Evolutionary conservation across 2,888 invertebrate species (phyloP).

Genomic region (Watsonalla cultraria): DNA sequence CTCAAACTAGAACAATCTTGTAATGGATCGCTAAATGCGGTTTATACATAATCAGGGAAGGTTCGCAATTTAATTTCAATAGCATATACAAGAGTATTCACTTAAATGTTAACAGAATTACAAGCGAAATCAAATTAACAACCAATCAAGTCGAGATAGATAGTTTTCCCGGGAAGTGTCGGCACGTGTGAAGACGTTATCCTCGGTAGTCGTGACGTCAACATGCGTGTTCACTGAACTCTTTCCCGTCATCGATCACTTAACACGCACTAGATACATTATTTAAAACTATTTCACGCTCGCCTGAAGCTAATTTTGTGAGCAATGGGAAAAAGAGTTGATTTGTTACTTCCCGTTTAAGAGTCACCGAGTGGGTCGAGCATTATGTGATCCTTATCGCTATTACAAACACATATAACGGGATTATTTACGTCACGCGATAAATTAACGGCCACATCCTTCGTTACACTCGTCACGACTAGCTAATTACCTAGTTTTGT

Average conservation of each 20-base stretch:
- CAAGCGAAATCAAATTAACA: not conserved
- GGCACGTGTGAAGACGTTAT: constrained; percentile 17
- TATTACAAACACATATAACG: not conserved
- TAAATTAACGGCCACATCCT: not conserved
- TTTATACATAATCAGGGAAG: not conserved
- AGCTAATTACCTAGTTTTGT: too few species aligned
- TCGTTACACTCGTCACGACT: too few species aligned
- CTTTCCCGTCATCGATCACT: constrained; percentile 17
- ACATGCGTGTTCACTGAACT: constrained; percentile 1
- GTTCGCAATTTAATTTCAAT: not conserved
- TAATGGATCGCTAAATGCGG: not conserved
- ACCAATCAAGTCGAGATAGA: constrained; percentile 16
- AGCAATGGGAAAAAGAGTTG: constrained; percentile 17
- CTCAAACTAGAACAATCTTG: not conserved
- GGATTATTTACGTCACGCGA: not conserved
- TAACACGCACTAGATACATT: constrained; percentile 23
- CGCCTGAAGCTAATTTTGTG: constrained; percentile 22
- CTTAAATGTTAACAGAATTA: not conserved
- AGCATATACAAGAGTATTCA: not conserved
- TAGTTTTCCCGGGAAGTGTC: constrained; percentile 21
- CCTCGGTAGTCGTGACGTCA: constrained; percentile 4
- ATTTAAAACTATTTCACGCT: constrained; percentile 24
- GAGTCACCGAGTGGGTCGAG: constrained; percentile 16
- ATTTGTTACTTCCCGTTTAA: constrained; percentile 20
- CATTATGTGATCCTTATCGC: constrained; percentile 3